Conservation (phyloP, 2,113 vertebrate species). For the Calypte anna region DNA sequence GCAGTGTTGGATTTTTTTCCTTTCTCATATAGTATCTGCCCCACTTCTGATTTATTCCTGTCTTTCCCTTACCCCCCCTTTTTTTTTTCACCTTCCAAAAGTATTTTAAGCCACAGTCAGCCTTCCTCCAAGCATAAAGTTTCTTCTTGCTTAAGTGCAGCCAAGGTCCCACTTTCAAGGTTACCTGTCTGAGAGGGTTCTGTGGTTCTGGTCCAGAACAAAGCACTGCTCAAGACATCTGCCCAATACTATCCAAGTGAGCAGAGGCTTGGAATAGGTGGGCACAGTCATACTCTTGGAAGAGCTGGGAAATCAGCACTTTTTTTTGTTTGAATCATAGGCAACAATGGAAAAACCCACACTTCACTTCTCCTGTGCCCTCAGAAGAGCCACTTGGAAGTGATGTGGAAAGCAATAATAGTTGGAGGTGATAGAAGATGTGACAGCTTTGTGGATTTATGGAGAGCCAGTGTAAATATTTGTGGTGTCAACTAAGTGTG, state of each 20-base stretch:
- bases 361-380: neutral
- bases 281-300: neutral
- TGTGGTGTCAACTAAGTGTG: neutral
- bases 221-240: rapidly evolving
- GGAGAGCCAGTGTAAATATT: neutral
- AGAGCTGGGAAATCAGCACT: neutral
- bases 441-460: neutral
- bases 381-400: neutral
- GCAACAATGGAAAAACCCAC: neutral
- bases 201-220: neutral
- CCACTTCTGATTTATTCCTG: neutral
- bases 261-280: neutral
- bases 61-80: neutral
- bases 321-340: neutral
- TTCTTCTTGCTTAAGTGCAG: neutral
- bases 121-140: neutral
- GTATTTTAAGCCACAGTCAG: neutral
- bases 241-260: too few species aligned
- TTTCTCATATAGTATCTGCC: neutral
- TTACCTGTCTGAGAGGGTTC: neutral
- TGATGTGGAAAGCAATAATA: neutral
- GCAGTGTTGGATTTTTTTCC: too few species aligned
- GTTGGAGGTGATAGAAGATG: neutral
- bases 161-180: neutral
- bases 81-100: neutral